A percentile compares a stretch with the other conserved stretches of the same genome.
phyloP scores from a whole-genome alignment of 2,113 vertebrate genomes.

The Ivindomyrus marchei region DNA sequence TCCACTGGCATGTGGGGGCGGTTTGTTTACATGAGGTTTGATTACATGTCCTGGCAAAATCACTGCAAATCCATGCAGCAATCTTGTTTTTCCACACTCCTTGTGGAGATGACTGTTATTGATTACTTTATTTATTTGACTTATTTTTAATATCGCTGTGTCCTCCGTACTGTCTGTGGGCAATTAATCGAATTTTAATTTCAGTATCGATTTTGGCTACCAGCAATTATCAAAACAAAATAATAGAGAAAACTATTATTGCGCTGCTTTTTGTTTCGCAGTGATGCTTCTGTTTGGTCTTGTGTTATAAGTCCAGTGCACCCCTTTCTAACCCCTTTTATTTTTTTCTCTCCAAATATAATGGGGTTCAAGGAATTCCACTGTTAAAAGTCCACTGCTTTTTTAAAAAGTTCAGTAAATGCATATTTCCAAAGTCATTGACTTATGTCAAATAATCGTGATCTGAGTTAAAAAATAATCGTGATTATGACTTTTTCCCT shows the following conservation, averaged over 20 bases:
- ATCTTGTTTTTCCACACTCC: background rate
- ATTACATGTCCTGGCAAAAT: background rate
- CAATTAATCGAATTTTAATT: background rate
- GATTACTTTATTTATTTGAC: background rate
- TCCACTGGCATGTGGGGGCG: background rate
- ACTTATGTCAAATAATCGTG: background rate
- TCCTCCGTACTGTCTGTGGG: background rate
- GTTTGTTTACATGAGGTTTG: background rate
- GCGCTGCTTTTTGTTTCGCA: background rate
- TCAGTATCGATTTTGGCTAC: background rate
- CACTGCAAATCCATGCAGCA: background rate
- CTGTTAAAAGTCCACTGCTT: background rate
- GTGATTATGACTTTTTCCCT: background rate
- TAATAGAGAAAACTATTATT: background rate
- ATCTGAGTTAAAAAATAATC: background rate
- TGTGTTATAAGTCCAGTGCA: background rate
- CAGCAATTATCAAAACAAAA: background rate
- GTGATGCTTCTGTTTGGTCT: background rate
- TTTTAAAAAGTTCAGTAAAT: background rate
- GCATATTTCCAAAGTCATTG: background rate
- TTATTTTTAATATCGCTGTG: background rate
- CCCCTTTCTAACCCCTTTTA: background rate
- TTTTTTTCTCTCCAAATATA: background rate
- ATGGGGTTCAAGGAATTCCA: background rate
- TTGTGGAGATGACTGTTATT: background rate